Base-by-base conservation (phyloP, 2,113 vertebrate species). In the Oncorhynchus clarkii region DNA sequence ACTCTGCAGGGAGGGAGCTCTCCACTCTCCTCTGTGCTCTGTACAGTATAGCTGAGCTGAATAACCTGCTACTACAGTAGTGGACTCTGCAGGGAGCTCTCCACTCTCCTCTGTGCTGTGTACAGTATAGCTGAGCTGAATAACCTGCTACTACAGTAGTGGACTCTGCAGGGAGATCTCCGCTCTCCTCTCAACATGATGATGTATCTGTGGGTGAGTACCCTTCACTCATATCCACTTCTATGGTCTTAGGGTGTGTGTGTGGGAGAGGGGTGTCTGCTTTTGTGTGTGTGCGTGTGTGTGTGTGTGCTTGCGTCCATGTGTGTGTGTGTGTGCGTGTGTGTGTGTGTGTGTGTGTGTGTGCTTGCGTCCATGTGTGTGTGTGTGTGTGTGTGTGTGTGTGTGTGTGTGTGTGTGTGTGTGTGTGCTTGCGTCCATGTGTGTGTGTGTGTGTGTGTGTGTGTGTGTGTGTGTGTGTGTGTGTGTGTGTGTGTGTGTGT, bases 101-200 rank as follows among this genome's bases (percentile, higher is more conserved):
- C 95, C 89, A 86, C 24, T 26, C 92, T 90, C 88, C 89, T 89
- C 91, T 92, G 24, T 26, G 24, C 24, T 26, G 24, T 26, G 1
- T 26, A 26, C 24, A 26, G 24, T 26, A 26, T 26, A 26, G 24
- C 24, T 26, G 24, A 26, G 24, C 24, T 26, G 24, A 26, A 26
- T 26, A 26, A 26, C 24, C 24, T 26, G 24, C 24, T 26, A 26
- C 24, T 26, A 26, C 24, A 26, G 24, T 26, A 26, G 24, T 26
- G 24, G 24, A 26, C 24, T 26, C 24, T 26, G 24, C 24, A 26
- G 24, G 1, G 1, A 26, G 92, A 2, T 51, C 49, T 89, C 95
- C 89, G 86, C 24, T 26, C 92, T 90, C 88, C 89, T 89, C 91
- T 92, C 94, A 94, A 93, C 92, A 96, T 96, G 95, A 96, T 96